Evolutionary conservation across 2,888 invertebrate genomes (phyloP).

Genomic region (Phymatocera aterrima): DNA sequence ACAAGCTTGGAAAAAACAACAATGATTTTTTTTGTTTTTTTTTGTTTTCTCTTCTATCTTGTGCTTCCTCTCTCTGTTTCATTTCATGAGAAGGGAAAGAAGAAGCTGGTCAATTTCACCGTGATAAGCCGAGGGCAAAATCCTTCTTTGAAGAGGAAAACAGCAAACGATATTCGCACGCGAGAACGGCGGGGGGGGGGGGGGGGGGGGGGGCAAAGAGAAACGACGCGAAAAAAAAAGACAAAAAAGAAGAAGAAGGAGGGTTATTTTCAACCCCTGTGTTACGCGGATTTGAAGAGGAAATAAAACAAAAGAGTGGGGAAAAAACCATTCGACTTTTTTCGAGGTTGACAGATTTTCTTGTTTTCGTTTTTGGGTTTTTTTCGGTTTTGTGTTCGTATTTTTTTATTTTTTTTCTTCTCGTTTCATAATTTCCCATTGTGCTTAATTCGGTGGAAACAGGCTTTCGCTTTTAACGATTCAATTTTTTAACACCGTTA

Average conservation of each 20-base stretch:
- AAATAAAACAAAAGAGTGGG: neutral
- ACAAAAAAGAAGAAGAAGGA: neutral
- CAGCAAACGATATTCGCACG: slow-evolving; percentile 32
- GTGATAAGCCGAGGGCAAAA: slow-evolving; percentile 30
- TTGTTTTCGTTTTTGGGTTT: neutral
- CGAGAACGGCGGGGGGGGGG: too few species aligned
- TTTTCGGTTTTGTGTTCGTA: too few species aligned
- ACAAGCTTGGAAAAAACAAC: neutral
- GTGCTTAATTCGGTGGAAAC: neutral
- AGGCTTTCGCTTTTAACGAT: slow-evolving; percentile 16
- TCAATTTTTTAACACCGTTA: slow-evolving; percentile 23
- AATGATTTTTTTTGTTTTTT: too few species aligned
- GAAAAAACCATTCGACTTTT: too few species aligned
- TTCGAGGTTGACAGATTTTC: neutral
- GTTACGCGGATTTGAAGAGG: slow-evolving; percentile 3
- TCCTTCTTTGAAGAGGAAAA: slow-evolving; percentile 17
- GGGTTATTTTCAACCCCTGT: slow-evolving; percentile 8
- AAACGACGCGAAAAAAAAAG: too few species aligned
- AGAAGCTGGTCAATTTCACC: slow-evolving; percentile 10
- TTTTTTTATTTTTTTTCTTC: neutral
- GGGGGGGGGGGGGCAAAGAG: too few species aligned
- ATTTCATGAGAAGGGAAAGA: neutral
- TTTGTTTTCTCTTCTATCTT: too few species aligned
- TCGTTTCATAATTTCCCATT: slow-evolving; percentile 15
- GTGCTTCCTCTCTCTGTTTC: too few species aligned